Base-by-base conservation (phyloP, 2,113 vertebrate genomes). In the Pithys albifrons region DNA sequence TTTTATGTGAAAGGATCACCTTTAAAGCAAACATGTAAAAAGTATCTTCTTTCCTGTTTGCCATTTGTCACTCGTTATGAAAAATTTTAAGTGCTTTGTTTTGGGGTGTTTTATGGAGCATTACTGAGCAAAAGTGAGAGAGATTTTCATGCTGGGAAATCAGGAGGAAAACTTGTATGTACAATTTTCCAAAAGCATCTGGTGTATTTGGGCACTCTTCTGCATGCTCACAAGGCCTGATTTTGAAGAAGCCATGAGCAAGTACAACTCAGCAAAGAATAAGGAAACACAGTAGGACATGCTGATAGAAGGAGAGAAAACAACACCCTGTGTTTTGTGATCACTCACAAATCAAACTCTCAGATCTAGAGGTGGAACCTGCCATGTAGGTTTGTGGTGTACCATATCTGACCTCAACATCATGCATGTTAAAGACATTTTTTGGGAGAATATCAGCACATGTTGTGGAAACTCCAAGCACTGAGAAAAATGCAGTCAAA, bases 1-100 rank as follows among this genome's bases (percentile, higher is more conserved):
- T 58, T 41, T 46, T 1, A 33, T n/a, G 41, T 31, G 5, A 91
- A 52, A 33, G 16, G 12, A 64, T 37, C 0, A 0, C 2, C 73
- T 70, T 66, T 28, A 80, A 89, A 88, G 10, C 8, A 73, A 58
- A 6, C 9, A 54, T 8, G 14, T 13, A 70, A 75, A 88, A 90
- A 80, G 2, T 7, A 33, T 67, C 33, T 27, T 55, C 18, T 46
- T 72, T 51, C 39, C 55, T 57, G 10, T 61, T 73, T 86, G 19
- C 9, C 20, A 45, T 55, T 73, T 89, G 25, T 9, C 27, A 41
- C 8, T 57, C 18, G 10, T 13, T 25, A 6, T 66, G 55, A n/a
- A 14, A 83, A 80, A 57, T 72, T 74, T 52, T 46, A 54, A 61
- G 35, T 45, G 64, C 15, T 76, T 73, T 76, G 19, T 9, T 79